These are phyloP conservation scores for Drepana arcuata DNA, from an alignment of 1,140 invertebrate genomes.

Conservation along the genomic window DNA sequence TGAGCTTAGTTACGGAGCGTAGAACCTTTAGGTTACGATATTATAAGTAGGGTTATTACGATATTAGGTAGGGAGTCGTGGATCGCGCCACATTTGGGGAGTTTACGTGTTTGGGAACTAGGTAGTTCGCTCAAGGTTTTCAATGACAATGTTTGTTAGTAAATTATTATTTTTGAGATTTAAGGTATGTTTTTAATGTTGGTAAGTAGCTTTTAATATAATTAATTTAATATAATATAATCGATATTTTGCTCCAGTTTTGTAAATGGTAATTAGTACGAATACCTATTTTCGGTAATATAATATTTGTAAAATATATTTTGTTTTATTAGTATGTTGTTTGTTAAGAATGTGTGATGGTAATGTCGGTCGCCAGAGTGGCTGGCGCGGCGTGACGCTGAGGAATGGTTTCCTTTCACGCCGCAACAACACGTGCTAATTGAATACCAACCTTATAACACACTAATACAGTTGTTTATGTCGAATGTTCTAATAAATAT, in stretches of 20 bases:
- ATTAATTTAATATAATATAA: conserved; percentile 59
- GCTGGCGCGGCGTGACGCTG: too few species aligned
- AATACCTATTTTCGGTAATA: conserved; percentile 54
- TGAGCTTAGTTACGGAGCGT: too few species aligned
- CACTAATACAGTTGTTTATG: conserved; percentile 13
- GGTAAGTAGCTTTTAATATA: conserved; percentile 63
- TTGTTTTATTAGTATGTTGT: conserved; percentile 23
- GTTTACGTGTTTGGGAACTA: background rate
- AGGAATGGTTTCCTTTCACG: conserved; percentile 27
- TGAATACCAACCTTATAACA: conserved; percentile 14
- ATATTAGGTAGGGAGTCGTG: too few species aligned
- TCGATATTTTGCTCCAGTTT: conserved; percentile 47
- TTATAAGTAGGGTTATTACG: too few species aligned
- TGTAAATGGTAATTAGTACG: conserved; percentile 38
- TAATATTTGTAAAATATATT: conserved; percentile 35
- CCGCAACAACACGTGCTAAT: conserved; percentile 2
- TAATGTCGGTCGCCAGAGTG: too few species aligned
- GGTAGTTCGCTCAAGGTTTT: conserved; percentile 13
- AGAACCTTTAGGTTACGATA: too few species aligned
- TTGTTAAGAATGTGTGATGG: conserved; percentile 2
- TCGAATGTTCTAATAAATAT: conserved; percentile 6
- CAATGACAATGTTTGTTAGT: conserved; percentile 60
- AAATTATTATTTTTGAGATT: conserved; percentile 70
- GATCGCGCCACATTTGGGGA: background rate
- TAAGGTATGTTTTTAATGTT: conserved; percentile 67